Evolutionary conservation across 2,797 vertebrate species (phyloP).

Genomic region (Arremon brunneinucha): DNA sequence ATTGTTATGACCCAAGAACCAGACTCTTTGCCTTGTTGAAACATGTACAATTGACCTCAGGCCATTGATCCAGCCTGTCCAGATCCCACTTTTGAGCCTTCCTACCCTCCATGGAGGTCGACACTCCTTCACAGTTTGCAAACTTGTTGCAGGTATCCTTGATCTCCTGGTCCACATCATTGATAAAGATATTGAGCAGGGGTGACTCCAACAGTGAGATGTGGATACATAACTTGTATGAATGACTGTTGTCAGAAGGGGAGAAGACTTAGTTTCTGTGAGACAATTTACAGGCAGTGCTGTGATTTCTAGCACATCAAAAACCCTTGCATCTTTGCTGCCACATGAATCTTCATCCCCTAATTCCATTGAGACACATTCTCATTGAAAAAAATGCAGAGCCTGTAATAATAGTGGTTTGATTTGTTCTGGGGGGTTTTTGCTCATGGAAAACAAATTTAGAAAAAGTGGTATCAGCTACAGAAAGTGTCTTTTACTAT

Average conservation of each 20-base stretch:
- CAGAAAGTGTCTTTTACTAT: not conserved
- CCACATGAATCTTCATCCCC: not conserved
- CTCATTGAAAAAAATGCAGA: not conserved
- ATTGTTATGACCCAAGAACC: not conserved
- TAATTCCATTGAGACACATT: not conserved
- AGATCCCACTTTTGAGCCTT: not conserved
- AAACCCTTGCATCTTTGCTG: not conserved
- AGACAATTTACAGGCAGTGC: not conserved
- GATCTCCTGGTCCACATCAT: not conserved
- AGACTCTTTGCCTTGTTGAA: not conserved
- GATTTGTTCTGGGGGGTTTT: accelerated
- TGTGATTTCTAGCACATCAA: not conserved
- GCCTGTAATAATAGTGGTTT: not conserved
- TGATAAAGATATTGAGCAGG: not conserved
- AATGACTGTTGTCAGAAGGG: not conserved
- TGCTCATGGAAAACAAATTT: not conserved
- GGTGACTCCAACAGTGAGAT: not conserved
- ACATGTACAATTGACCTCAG: not conserved
- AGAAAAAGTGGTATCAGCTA: not conserved
- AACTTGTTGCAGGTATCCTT: not conserved
- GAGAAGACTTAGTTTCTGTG: not conserved
- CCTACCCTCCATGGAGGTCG: no score
- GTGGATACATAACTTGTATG: not conserved
- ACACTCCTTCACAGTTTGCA: not conserved
- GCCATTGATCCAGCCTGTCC: not conserved